phyloP scores from a whole-genome alignment of 1,140 invertebrate genomes.

The Holotrichia oblita region DNA sequence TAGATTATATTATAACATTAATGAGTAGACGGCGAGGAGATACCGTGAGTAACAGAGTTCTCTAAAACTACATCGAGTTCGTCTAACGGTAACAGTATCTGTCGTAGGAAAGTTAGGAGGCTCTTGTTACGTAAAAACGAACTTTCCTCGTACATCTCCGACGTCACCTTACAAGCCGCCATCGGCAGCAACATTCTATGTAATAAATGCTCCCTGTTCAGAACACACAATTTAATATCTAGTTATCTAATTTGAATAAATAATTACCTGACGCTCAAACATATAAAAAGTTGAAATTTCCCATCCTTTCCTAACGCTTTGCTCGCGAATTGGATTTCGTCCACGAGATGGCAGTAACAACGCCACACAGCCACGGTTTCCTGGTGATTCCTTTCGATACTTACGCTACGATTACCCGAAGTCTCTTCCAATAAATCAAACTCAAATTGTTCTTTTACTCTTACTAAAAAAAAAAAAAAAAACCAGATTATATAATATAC shows the following conservation, averaged over 20 bases:
- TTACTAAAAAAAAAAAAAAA: slow-evolving; percentile 76
- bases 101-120: slow-evolving; percentile 87
- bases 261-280: slow-evolving; percentile 84
- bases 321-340: slow-evolving; percentile 86
- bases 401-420: slow-evolving; percentile 60
- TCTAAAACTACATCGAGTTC: slow-evolving; percentile 94
- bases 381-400: slow-evolving; percentile 64
- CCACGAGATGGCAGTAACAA: slow-evolving; percentile 80
- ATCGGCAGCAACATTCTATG: slow-evolving; percentile 89
- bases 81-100: slow-evolving; percentile 91
- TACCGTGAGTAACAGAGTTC: slow-evolving; percentile 93
- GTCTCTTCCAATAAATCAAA: slow-evolving; percentile 72
- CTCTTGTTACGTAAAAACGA: slow-evolving; percentile 90
- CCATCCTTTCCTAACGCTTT: slow-evolving; percentile 95
- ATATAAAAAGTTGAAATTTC: slow-evolving; percentile 97
- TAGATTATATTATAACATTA: slow-evolving; percentile 35
- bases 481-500: background rate
- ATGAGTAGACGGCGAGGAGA: slow-evolving; percentile 66
- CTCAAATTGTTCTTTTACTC: slow-evolving; percentile 87
- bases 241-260: background rate
- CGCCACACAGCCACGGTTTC: slow-evolving; percentile 76
- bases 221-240: slow-evolving; percentile 33
- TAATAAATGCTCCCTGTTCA: slow-evolving; percentile 87
- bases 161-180: slow-evolving; percentile 83
- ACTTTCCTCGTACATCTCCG: slow-evolving; percentile 95